phyloP scores from a whole-genome alignment of 2,797 vertebrate genomes.

The Tamandua tetradactyla region DNA sequence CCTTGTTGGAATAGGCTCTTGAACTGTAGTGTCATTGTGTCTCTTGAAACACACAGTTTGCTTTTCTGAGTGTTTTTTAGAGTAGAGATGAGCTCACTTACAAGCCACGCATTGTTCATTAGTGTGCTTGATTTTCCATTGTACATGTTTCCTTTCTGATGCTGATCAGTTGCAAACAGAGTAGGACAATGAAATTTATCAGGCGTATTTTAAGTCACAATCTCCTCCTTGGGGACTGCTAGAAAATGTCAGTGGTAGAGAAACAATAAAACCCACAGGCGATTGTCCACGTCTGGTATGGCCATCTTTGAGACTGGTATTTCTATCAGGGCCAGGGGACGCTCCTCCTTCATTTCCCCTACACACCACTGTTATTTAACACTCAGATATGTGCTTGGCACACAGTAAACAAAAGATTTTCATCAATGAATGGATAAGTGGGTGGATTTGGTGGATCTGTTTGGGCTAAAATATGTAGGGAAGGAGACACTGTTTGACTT shows the following conservation, averaged over 20 bases:
- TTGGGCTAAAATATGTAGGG: background rate
- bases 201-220: background rate
- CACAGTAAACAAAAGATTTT: background rate
- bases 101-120: background rate
- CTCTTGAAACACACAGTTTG: background rate
- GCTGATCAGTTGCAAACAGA: background rate
- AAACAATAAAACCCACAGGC: background rate
- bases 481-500: conserved; percentile 51
- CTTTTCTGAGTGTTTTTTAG: background rate
- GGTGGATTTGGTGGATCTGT: conserved; percentile 52
- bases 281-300: background rate
- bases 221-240: background rate
- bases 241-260: background rate
- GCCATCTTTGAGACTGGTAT: background rate
- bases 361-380: background rate
- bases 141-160: background rate
- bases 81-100: background rate
- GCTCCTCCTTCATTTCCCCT: background rate
- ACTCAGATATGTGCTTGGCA: background rate
- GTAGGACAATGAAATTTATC: background rate
- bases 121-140: background rate
- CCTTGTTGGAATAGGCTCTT: background rate
- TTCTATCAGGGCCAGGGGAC: background rate
- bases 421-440: background rate
- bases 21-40: background rate